phyloP scores from a whole-genome alignment of 2,797 vertebrate genomes.

The Crax fasciolata region DNA sequence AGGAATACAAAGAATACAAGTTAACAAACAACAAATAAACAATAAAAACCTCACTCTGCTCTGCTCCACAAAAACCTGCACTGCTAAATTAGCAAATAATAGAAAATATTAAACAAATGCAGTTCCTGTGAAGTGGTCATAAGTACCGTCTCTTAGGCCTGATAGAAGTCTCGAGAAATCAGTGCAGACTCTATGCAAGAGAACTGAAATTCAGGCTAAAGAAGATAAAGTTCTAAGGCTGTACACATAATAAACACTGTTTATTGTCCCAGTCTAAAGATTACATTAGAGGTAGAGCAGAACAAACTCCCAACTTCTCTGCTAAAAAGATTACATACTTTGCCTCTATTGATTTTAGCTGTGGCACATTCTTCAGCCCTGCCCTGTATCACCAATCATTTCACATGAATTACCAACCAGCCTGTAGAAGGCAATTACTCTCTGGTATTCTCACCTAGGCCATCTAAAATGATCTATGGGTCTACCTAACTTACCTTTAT shows the following conservation, averaged over 20 bases:
- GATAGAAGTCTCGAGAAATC: background rate
- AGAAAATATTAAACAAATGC: background rate
- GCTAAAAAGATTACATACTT: background rate
- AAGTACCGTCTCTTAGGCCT: background rate
- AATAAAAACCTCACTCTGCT: background rate
- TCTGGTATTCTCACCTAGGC: background rate
- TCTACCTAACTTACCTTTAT: background rate
- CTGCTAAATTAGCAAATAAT: background rate
- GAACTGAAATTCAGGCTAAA: background rate
- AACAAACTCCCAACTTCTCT: background rate
- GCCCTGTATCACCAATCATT: background rate
- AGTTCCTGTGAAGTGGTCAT: background rate
- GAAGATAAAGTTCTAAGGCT: background rate
- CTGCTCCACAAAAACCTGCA: background rate
- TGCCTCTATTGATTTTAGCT: accelerated
- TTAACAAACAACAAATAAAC: background rate
- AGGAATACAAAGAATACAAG: background rate
- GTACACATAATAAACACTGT: background rate
- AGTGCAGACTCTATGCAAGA: background rate
- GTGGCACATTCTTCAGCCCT: background rate
- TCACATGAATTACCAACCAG: background rate
- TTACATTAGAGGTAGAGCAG: background rate
- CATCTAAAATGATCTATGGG: background rate
- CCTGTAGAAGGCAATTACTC: background rate
- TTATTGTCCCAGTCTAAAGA: background rate